Evolutionary conservation across 2,797 vertebrate genomes (phyloP).

Genomic region (Ambastaia sidthimunki): DNA sequence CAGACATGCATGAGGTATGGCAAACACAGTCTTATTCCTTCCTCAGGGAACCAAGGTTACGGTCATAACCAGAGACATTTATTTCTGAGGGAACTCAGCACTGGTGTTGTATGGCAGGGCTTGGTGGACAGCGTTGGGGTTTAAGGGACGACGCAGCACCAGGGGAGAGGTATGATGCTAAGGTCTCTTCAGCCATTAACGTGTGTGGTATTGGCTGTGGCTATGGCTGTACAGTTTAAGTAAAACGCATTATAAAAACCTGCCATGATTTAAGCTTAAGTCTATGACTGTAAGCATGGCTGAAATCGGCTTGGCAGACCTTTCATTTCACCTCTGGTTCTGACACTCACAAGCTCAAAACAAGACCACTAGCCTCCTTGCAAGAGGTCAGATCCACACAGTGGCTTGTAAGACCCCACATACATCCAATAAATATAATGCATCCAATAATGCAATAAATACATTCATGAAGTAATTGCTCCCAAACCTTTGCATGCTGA

Average conservation of each 20-base stretch:
- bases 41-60: no score
- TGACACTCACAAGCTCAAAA: slow-evolving; percentile 27
- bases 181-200: no score
- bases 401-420: slow-evolving; percentile 14
- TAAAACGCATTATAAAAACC: slow-evolving; percentile 53
- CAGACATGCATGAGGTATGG: no score
- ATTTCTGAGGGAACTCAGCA: no score
- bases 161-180: no score
- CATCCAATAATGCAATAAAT: slow-evolving; percentile 8
- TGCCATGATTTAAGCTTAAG: slow-evolving; percentile 59
- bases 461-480: background rate
- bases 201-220: slow-evolving; percentile 28
- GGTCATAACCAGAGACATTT: no score
- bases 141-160: no score
- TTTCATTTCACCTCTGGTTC: slow-evolving; percentile 52
- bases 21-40: no score
- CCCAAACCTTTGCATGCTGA: background rate
- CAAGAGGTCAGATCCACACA: slow-evolving; percentile 23
- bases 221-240: slow-evolving; percentile 49
- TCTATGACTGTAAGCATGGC: slow-evolving; percentile 43
- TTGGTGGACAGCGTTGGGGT: no score
- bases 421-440: slow-evolving; percentile 32
- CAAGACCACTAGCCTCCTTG: background rate
- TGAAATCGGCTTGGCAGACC: slow-evolving; percentile 54
- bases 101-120: no score